Evolutionary conservation across 2,888 invertebrate species (phyloP), one percentile per base, ranked within the genome.

Genomic region (Dichetophora obliterata): DNA sequence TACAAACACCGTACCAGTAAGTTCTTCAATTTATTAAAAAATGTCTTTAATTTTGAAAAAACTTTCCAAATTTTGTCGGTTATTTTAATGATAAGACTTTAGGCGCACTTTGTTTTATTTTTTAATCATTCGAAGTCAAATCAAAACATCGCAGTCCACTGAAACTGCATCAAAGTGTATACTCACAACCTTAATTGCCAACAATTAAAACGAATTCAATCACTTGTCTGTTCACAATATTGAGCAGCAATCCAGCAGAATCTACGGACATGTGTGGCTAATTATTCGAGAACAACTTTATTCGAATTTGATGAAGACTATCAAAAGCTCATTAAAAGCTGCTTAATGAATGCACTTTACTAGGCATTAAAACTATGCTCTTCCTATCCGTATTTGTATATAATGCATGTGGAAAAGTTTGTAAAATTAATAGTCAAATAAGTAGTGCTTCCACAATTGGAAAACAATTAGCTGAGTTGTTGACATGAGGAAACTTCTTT

Each of bases 281-380:
- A 85, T 85, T 85, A 85, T 85, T 85, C 83, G 85, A 84, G 82
- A 83, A 82, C 81, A 79, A 82, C 81, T 82, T 85, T 83, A 85
- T 85, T 84, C 83, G 83, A 81, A 80, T 85, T 84, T 85, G 83
- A 85, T 85, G 81, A 78, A 81, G 80, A 82, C 84, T 81, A 85
- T 85, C 84, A 85, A 85, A 85, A 83, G 80, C 81, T 80, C 85
- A 85, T 85, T 85, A 84, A 79, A 57, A 82, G 24, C 43, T 22
- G 24, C 27, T 59, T 72, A 59, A 72, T 68, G 50, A 71, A 57
- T 63, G 63, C 63, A 63, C 63, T 63, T n/a, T n/a, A 14, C 24
- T 16, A 59, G 27, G 24, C 11, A 59, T 16, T 59, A 22, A 59
- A 59, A 70, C n/a, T 19, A 43, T 9, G 43, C 22, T 19, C 9